Base-by-base conservation (phyloP, 2,797 vertebrate species). In the Tapera naevia region DNA sequence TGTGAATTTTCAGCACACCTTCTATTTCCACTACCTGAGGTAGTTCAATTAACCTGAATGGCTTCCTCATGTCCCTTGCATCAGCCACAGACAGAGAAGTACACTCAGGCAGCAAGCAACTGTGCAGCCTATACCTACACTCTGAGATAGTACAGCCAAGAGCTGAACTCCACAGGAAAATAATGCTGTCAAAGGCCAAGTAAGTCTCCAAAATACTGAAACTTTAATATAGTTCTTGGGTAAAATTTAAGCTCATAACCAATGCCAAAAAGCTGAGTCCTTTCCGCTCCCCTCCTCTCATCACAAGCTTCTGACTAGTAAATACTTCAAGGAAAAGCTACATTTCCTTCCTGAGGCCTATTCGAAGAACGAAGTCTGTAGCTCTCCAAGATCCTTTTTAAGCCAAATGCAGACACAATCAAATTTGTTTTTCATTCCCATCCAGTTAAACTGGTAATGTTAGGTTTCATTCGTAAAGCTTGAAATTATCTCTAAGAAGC, bases 331-430 rank as follows among this genome's bases (percentile, higher is more conserved):
- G n/a, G 24, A 78, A 87, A 90, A 85, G 7, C 10, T 15, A 41
- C 3, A 22, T 58, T 83, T 74, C 27, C 54, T 83, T 54, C 53
- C 43, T 66, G 48, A 58, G 11, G 5, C 24, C 5, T 79, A 81
- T 87, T 80, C 27, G 27, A 56, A 75, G 14, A 61, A 74, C 11
- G 16, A 65, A 65, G 54, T 78, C 60, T 32, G 9, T 24, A 84
- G 86, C 32, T 62, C 43, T 58, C n/a, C 45, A 56, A 69, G 58
- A 88, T 17, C 14, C 9, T 19, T 57, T 70, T 45, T 35, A 81
- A 79, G 45, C 32, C 58, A 90, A 86, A 73, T 10, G 32, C 25
- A 86, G 51, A 79, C 94, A 79, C 41, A 65, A 83, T 53, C 30
- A 61, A 60, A 8, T 10, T 28, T 57, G 13, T 10, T 86, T 91